Conservation (phyloP, 2,797 vertebrate species). For the Phoxinus dragarum region DNA sequence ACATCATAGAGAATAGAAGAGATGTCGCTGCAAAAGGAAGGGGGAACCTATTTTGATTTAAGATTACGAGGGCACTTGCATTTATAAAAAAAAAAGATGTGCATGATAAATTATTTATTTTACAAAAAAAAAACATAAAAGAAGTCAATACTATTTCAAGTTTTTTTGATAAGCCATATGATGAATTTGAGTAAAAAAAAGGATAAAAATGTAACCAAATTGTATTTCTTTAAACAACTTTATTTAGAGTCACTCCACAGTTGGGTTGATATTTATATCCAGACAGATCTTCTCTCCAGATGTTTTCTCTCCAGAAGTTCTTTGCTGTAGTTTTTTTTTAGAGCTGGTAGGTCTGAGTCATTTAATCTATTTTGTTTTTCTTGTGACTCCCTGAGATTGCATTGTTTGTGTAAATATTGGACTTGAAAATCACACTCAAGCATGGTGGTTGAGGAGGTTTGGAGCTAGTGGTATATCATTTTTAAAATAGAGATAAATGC, state of each 20-base stretch:
- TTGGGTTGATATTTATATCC: conserved; percentile 54
- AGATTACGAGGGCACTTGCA: background rate
- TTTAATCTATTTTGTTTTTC: conserved; percentile 49
- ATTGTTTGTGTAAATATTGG: conserved; percentile 20
- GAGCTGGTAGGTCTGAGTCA: conserved; percentile 46
- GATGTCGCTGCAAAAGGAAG: background rate
- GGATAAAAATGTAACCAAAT: too few relatives aligned
- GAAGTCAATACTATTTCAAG: background rate
- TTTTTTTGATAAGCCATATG: background rate
- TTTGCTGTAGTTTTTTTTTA: conserved; percentile 48
- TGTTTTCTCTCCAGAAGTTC: background rate
- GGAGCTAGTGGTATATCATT: background rate
- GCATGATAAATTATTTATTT: background rate
- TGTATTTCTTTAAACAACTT: background rate
- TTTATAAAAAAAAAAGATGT: background rate
- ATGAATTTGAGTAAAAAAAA: background rate
- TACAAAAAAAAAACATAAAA: too few relatives aligned
- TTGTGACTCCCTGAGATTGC: conserved; percentile 58
- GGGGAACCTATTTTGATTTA: background rate
- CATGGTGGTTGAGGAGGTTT: background rate
- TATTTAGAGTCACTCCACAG: conserved; percentile 45
- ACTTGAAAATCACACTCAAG: background rate
- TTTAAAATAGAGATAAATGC: conserved; percentile 28
- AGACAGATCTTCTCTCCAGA: conserved; percentile 52
- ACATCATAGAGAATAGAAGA: too few relatives aligned